Percentiles rank a stretch among this genome's conserved stretches.
Conservation (phyloP, 2,888 invertebrate genomes). For the Ptychoptera albimana region DNA sequence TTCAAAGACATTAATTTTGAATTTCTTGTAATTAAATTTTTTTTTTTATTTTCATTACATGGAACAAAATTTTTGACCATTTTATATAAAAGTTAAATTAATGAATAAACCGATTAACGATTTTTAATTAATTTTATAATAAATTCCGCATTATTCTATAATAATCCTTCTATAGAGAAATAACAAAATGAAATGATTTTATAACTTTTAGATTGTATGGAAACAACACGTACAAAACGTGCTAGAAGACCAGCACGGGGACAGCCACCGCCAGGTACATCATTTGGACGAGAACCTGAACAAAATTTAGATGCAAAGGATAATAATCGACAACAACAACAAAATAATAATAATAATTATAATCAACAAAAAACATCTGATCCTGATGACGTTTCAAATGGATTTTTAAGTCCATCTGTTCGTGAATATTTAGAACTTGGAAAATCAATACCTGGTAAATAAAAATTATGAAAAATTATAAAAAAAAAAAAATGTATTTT, state of each 20-base stretch:
- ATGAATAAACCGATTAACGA: too few relatives aligned
- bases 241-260: conserved; percentile 48
- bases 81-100: too few relatives aligned
- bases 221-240: conserved; percentile 39
- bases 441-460: conserved; percentile 74
- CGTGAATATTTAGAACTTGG: conserved; percentile 74
- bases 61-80: too few relatives aligned
- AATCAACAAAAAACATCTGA: too few relatives aligned
- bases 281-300: conserved; percentile 31
- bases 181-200: background rate
- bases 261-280: conserved; percentile 35
- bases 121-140: too few relatives aligned
- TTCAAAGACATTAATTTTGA: too few relatives aligned
- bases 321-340: conserved; percentile 34
- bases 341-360: conserved; percentile 21
- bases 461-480: conserved; percentile 4
- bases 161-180: too few relatives aligned
- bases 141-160: too few relatives aligned
- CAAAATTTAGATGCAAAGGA: conserved; percentile 27
- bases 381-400: conserved; percentile 46
- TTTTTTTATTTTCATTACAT: too few relatives aligned
- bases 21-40: too few relatives aligned
- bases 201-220: conserved; percentile 37
- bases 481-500: background rate
- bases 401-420: conserved; percentile 71